phyloP scores from a whole-genome alignment of 2,113 vertebrate species.

The Halichoerus grypus region DNA sequence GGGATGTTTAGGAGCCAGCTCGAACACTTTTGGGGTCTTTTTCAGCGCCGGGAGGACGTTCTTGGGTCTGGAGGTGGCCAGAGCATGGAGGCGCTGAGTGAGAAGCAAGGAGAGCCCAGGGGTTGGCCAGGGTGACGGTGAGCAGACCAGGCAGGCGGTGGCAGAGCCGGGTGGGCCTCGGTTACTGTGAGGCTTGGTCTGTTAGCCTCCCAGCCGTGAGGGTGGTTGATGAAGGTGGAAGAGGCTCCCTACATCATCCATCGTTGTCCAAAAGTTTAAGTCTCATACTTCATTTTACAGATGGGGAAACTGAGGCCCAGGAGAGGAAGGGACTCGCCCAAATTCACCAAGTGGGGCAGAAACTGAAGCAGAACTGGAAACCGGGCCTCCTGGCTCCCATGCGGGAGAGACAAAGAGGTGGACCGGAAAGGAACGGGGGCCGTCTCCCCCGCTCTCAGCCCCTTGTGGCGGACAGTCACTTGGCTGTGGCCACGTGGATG shows the following conservation, averaged over 20 bases:
- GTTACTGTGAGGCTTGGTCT: not conserved
- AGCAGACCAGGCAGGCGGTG: not conserved
- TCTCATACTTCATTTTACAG: not conserved
- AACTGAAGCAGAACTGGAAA: not conserved
- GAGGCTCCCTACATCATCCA: not conserved
- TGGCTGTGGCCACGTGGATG: conserved; percentile 75
- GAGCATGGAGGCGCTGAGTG: not conserved
- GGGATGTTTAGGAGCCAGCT: not conserved
- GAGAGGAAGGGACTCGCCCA: not conserved
- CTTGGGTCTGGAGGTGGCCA: not conserved
- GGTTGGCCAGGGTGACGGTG: not conserved
- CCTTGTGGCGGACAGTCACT: not conserved
- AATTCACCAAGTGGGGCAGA: not conserved
- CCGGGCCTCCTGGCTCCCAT: not conserved
- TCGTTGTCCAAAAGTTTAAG: not conserved
- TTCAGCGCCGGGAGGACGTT: not conserved
- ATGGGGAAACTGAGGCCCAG: not conserved
- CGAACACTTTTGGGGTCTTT: not conserved
- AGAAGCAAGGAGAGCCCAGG: not conserved
- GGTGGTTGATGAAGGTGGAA: not conserved
- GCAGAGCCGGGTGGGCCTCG: accelerated
- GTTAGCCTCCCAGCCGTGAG: not conserved
- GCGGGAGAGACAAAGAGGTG: not conserved
- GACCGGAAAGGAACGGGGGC: not conserved
- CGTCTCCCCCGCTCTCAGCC: not conserved